Percentiles rank a stretch among this genome's conserved stretches.
phyloP scores from a whole-genome alignment of 1,140 invertebrate species.

The Telenomus remus region DNA sequence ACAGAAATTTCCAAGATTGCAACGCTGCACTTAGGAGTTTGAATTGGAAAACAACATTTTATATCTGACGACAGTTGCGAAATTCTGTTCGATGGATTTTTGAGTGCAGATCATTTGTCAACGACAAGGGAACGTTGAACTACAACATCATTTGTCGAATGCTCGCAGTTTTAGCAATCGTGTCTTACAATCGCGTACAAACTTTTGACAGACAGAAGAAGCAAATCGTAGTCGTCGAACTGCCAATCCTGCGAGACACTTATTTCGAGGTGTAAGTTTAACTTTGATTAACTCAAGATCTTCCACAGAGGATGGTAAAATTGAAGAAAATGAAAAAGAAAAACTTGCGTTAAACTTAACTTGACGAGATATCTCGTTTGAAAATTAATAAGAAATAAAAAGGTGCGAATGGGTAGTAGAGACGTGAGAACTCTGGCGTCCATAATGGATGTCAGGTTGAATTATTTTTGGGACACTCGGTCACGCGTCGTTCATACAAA shows the following conservation, averaged over 20 bases:
- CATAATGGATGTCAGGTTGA: conserved; percentile 28
- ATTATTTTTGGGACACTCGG: conserved; percentile 38
- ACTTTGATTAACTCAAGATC: no score
- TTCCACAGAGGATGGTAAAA: no score
- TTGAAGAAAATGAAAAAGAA: no score
- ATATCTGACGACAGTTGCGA: conserved; percentile 1
- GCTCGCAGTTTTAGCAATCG: conserved; percentile 21
- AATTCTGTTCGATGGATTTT: conserved; percentile 18
- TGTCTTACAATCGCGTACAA: conserved; percentile 49
- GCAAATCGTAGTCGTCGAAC: conserved; percentile 31
- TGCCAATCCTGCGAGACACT: conserved; percentile 33
- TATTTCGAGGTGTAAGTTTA: no score
- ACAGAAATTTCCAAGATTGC: no score
- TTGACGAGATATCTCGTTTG: neutral
- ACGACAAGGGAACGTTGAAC: conserved; percentile 22
- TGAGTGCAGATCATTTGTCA: conserved; percentile 28
- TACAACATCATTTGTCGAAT: conserved; percentile 35
- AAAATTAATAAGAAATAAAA: conserved; percentile 13
- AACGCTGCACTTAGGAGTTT: conserved; percentile 32
- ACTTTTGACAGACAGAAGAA: conserved; percentile 48
- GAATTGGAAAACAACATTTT: conserved; percentile 27
- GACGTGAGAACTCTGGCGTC: conserved; percentile 5
- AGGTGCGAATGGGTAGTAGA: neutral
- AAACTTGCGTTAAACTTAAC: no score
- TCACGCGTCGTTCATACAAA: conserved; percentile 44